A percentile compares a stretch with the other conserved stretches of the same genome.
phyloP scores from a whole-genome alignment of 2,113 vertebrate genomes.

The Tachycineta bicolor region DNA sequence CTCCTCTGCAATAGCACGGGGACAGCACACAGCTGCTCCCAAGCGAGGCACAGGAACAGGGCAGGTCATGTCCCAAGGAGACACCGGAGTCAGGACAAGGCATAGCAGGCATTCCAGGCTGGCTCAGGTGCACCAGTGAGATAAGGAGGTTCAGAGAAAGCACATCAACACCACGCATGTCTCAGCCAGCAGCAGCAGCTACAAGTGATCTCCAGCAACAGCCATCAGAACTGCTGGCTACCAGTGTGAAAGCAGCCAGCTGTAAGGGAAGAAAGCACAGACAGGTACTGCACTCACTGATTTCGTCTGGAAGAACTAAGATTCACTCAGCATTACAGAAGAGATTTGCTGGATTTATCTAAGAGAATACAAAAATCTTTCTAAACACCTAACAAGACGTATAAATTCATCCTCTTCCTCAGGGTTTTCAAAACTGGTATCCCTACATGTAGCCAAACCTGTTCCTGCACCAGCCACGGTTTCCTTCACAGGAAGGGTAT shows the following conservation, averaged over 20 bases:
- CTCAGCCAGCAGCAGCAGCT: background rate
- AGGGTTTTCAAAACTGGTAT: background rate
- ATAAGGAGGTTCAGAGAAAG: background rate
- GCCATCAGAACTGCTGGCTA: background rate
- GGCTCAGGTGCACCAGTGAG: background rate
- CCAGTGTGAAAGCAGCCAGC: background rate
- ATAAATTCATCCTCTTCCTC: background rate
- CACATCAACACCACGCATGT: rapidly evolving
- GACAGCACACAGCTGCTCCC: background rate
- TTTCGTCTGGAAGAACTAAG: background rate
- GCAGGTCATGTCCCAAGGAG: background rate
- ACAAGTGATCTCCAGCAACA: background rate
- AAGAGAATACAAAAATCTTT: background rate
- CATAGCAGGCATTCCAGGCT: background rate
- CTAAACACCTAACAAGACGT: background rate
- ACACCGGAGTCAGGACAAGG: background rate
- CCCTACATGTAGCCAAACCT: background rate
- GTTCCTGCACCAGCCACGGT: background rate
- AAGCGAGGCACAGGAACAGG: background rate
- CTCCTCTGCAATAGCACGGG: background rate
- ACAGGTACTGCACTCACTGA: background rate
- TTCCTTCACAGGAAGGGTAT: background rate
- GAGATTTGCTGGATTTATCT: background rate
- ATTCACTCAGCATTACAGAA: background rate
- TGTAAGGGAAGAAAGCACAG: background rate